phyloP scores from a whole-genome alignment of 2,113 vertebrate species.

The Myxocyprinus asiaticus region DNA sequence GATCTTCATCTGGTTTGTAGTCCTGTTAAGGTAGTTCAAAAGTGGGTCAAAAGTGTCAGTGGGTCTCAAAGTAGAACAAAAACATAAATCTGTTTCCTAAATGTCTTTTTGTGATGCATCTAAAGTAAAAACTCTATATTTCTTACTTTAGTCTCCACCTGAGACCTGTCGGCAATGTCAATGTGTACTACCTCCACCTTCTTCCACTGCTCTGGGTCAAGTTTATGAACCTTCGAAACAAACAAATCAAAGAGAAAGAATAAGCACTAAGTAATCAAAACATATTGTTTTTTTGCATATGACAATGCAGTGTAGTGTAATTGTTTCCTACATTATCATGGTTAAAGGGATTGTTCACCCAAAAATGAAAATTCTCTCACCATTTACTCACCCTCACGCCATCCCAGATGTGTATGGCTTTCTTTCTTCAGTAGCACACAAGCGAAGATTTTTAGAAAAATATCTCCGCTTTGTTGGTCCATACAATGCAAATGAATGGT shows the following conservation, averaged over 20 bases:
- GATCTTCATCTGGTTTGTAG: constrained; percentile 92
- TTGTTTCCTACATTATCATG: too few species aligned
- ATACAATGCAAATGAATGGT: too few species aligned
- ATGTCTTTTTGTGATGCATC: not conserved
- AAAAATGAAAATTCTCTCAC: too few species aligned
- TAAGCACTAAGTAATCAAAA: too few species aligned
- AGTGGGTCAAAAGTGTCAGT: not conserved
- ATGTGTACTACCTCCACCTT: constrained; percentile 81
- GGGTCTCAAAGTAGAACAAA: not conserved
- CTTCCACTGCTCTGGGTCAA: constrained; percentile 82
- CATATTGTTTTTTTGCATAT: too few species aligned
- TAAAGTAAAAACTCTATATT: not conserved
- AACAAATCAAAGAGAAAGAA: not conserved
- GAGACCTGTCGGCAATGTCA: constrained; percentile 87
- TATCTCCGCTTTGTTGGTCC: too few species aligned
- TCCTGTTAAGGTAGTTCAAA: constrained; percentile 75
- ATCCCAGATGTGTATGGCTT: too few species aligned
- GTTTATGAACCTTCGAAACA: constrained; percentile 83
- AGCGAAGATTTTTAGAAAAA: too few species aligned
- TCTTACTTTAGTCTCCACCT: constrained; percentile 81
- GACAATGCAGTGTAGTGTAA: too few species aligned
- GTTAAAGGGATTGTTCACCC: too few species aligned
- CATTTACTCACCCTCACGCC: too few species aligned
- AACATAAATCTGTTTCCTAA: not conserved
- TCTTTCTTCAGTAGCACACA: too few species aligned